Evolutionary conservation across 2,888 invertebrate genomes (phyloP), one percentile per base, ranked within the genome.

Genomic region (Cacoxenus indagator): DNA sequence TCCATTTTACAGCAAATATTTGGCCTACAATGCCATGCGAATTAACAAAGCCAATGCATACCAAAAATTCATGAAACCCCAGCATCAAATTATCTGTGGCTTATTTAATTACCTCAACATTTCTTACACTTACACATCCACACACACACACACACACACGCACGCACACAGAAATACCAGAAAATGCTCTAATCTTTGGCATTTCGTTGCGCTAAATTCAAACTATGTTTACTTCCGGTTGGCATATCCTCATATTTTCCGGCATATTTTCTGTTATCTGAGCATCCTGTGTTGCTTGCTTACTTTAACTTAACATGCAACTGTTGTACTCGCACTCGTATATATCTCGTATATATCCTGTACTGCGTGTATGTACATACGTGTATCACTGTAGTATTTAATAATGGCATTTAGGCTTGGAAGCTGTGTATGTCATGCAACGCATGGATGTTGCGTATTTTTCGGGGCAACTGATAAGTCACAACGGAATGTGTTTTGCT

Each of bases 181-280:
- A n/a, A n/a, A n/a, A 8, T 5, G 37, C 37, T 51, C 19, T 51
- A 51, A 51, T 51, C 51, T 51, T 22, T 51, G 51, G 51, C 11
- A 51, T 51, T 51, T 19, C 17, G 22, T n/a, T 19, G n/a, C 19
- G 48, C 48, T 48, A 22, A 61, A 43, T 61, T 22, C 24, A 61
- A 62, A 62, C 61, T 62, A 62, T 62, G 22, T 26, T 22, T 5
- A 62, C 26, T 29, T 62, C 61, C 61, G 61, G n/a, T 62, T 43
- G 29, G 61, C 61, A 62, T 62, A 62, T 62, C 61, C 61, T 62
- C 61, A 62, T 62, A 62, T 45, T 45, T 55, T 62, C 61, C 61
- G 61, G 61, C 61, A 62, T 43, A 62, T 62, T 62, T 62, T 62
- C 43, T 62, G 43, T 62, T 62, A 45, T 62, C 61, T 26, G 45